Conservation (phyloP, 2,797 vertebrate genomes). For the Rhinella marina region DNA sequence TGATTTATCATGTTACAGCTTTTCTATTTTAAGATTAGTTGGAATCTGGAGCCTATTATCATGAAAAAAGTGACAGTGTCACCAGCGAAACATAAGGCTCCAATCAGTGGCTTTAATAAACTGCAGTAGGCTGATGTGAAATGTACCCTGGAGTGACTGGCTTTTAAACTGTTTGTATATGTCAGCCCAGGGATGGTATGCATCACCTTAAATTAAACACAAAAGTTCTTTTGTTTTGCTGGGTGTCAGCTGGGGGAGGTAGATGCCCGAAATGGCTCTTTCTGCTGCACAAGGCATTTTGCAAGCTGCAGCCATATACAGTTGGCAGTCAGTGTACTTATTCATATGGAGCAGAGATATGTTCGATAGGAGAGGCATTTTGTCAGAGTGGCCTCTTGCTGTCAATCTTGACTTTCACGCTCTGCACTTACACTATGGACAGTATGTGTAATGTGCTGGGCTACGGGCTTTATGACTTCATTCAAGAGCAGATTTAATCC, state of each 20-base stretch:
- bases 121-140: conserved; percentile 51
- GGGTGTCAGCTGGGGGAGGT: conserved; percentile 59
- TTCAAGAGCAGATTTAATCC: conserved; percentile 32
- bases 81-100: conserved; percentile 54
- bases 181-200: conserved; percentile 46
- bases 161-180: conserved; percentile 59
- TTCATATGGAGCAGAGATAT: conserved; percentile 53
- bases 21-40: conserved; percentile 54
- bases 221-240: conserved; percentile 63
- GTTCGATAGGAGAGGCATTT: conserved; percentile 59
- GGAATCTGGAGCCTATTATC: conserved; percentile 55
- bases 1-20: conserved; percentile 45
- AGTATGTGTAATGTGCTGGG: conserved; percentile 45
- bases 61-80: conserved; percentile 57
- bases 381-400: conserved; percentile 51
- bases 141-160: conserved; percentile 58
- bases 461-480: conserved; percentile 33
- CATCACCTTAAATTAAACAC: conserved; percentile 51
- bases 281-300: conserved; percentile 49
- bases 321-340: conserved; percentile 36
- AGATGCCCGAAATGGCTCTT: conserved; percentile 42
- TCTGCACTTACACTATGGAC: conserved; percentile 57
- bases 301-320: conserved; percentile 31
- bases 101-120: conserved; percentile 60
- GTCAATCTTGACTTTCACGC: conserved; percentile 51